These are phyloP conservation scores for Vidua macroura DNA, from an alignment of 2,113 vertebrate genomes.

Conservation along the genomic window DNA sequence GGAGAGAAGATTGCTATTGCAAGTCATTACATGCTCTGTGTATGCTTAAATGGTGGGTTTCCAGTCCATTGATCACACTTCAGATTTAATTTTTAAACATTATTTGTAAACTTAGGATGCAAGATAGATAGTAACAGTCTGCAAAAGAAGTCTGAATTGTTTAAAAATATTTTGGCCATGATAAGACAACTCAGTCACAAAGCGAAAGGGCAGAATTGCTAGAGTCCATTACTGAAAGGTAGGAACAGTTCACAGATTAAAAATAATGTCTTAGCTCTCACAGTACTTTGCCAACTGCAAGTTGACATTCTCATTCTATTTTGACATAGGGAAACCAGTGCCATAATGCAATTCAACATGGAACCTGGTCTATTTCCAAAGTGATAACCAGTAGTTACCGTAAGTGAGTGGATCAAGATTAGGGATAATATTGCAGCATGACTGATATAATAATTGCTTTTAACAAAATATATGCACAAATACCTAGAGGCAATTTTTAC, in stretches of 20 bases:
- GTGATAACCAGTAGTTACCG: neutral
- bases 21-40: neutral
- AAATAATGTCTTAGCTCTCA: neutral
- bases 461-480: neutral
- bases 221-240: neutral
- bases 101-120: neutral
- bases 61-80: neutral
- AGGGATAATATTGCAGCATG: neutral
- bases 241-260: neutral
- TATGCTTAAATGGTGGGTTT: neutral
- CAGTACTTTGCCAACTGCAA: neutral
- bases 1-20: neutral
- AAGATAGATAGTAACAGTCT: neutral
- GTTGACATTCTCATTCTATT: neutral
- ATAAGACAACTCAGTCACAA: neutral
- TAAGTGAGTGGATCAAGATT: neutral
- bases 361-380: slow-evolving; percentile 5
- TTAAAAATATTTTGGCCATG: neutral
- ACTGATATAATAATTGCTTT: neutral
- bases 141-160: neutral
- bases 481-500: neutral
- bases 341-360: neutral
- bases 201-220: neutral
- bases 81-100: neutral
- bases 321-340: neutral